Evolutionary conservation across 2,797 vertebrate species (phyloP), one percentile per base, ranked within the genome.

Genomic region (Sebastes cheni): DNA sequence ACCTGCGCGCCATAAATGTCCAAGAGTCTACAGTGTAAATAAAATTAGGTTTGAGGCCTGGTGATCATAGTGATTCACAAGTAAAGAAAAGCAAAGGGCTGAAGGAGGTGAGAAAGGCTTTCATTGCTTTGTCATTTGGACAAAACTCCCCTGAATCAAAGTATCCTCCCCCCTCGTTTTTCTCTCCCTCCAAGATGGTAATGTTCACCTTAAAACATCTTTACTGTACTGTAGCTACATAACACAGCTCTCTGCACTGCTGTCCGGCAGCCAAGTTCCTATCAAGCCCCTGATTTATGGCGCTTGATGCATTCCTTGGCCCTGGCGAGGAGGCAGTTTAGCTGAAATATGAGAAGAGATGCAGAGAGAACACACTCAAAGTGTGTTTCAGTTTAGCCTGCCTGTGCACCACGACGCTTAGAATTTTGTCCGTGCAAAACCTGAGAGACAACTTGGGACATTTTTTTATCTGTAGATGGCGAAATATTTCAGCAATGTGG

Each of bases 261-360:
- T 96, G 96, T 95, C 84, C 93, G 86, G 84, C 95, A 94, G 97
- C 97, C 98, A 99, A 97, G 96, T 96, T 97, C 96, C 97, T 96
- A 97, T 98, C 97, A 96, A 88, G 95, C 88, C 86, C 82, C 95
- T 98, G 97, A 98, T 99, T 98, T 98, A 98, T 98, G 97, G 96
- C 91, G 96, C 96, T 96, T 95, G 96, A 97, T 98, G 97, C 92
- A 97, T 97, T 98, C 96, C 95, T 96, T 90, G 93, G 96, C 95
- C 95, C 94, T 93, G 96, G 95, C 95, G 94, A 86, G 87, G 96
- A 96, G 96, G 95, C 96, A 96, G 95, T 96, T 97, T 95, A 95
- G 96, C 93, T 97, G 97, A 97, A 97, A 98, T 95, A 96, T 95
- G 97, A 98, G 97, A 97, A 91, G 94, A 95, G 95, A 96, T 95